A percentile compares a stretch with the other conserved stretches of the same genome.
Conservation (phyloP, 1,140 invertebrate species). For the Lasioglossum baleicum region DNA sequence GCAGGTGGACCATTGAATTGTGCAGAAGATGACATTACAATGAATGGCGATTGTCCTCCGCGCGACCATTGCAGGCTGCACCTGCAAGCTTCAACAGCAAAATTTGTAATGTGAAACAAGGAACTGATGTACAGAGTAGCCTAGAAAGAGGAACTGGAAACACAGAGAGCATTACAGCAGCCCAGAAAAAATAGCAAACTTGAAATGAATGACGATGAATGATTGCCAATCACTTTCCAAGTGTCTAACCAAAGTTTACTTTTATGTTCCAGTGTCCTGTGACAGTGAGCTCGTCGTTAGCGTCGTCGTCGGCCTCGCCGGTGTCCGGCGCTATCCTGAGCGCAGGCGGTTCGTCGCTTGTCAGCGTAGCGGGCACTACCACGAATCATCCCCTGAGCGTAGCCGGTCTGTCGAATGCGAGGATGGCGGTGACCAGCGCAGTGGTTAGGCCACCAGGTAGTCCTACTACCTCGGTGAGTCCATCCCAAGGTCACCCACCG, state of each 20-base stretch:
- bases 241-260: too few species aligned
- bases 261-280: constrained; percentile 75
- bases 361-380: constrained; percentile 68
- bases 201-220: too few species aligned
- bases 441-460: constrained; percentile 75
- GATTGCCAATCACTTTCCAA: background rate
- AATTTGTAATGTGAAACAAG: too few species aligned
- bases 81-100: too few species aligned
- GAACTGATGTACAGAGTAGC: too few species aligned
- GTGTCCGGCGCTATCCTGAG: constrained; percentile 75
- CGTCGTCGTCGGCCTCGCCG: constrained; percentile 82
- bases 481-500: constrained; percentile 80
- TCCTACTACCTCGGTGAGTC: constrained; percentile 75
- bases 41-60: too few species aligned
- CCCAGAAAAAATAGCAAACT: too few species aligned
- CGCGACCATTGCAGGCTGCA: too few species aligned
- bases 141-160: too few species aligned
- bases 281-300: constrained; percentile 81
- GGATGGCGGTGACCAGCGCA: constrained; percentile 79
- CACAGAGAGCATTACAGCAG: too few species aligned
- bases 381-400: constrained; percentile 67
- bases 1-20: too few species aligned
- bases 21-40: too few species aligned
- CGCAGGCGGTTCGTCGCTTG: constrained; percentile 76
- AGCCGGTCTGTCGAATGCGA: constrained; percentile 76